Base-by-base conservation (phyloP, 2,797 vertebrate species). In the Manis pentadactyla region DNA sequence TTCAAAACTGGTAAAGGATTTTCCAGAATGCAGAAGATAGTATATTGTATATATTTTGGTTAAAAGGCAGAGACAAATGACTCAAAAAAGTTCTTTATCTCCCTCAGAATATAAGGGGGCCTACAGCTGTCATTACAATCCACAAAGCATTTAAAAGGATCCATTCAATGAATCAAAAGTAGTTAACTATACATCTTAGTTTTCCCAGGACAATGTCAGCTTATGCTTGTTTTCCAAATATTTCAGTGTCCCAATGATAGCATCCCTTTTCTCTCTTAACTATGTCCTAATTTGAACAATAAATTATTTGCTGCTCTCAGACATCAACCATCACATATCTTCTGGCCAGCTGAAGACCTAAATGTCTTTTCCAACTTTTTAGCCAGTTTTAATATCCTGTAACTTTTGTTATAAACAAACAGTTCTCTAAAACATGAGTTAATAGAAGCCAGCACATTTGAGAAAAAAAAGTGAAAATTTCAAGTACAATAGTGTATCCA, bases 31-130 rank as follows among this genome's bases (percentile, higher is more conserved):
- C 14, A 61, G 39, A 74, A 59, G 7, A 68, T 10, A 77, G 18
- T 51, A 79, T n/a, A 42, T 66, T 64, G 15, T 27, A 51, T 31
- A 37, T 57, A 93, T 91, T 87, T 92, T 78, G 31, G 18, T 46
- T 90, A 14, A 87, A 87, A 73, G 51, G 5, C 15, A 93, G 19
- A 96, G 11, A 87, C 5, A 94, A 97, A 75, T 82, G 13, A 64
- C 29, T 75, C 6, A 71, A 27, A 34, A 86, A 55, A 63, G 2
- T 63, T 81, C 68, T 3, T 92, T 69, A 77, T 77, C 46, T 82
- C 31, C 7, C 11, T 95, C 19, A 79, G 69, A 94, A 88, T 5
- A 34, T 39, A 82, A 84, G 11, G 7, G 7, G 3, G 27, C 49
- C 11, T 39, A 34, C 3, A 29, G 55, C 27, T 84, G 37, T 13